These are phyloP conservation scores for Armadillidium nasatum DNA, from an alignment of 1,140 invertebrate genomes.

Conservation along the genomic window DNA sequence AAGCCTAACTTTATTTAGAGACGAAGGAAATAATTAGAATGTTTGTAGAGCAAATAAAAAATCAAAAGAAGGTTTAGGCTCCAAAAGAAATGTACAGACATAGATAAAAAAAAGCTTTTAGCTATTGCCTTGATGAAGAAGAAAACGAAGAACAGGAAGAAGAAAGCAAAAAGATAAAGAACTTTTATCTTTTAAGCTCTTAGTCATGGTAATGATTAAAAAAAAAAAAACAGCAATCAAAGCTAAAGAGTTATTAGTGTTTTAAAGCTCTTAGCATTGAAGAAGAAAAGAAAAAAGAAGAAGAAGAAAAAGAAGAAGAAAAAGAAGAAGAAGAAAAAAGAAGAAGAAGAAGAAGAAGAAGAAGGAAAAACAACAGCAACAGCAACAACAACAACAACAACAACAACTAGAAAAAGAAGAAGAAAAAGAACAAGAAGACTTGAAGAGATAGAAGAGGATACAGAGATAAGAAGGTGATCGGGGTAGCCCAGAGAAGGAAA, in stretches of 20 bases:
- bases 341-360: neutral
- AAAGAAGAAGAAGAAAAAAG: neutral
- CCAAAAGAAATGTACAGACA: too few relatives aligned
- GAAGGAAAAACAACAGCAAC: neutral
- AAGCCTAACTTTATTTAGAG: too few relatives aligned
- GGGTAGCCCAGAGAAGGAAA: too few relatives aligned
- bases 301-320: neutral
- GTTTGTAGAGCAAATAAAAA: too few relatives aligned
- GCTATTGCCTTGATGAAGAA: too few relatives aligned
- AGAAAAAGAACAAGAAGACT: neutral
- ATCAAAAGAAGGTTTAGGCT: too few relatives aligned
- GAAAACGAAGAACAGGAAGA: too few relatives aligned
- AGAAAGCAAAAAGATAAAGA: neutral
- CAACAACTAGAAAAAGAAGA: neutral
- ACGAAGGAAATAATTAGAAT: too few relatives aligned
- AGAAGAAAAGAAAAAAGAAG: neutral
- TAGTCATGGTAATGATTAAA: neutral
- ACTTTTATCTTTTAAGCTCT: neutral
- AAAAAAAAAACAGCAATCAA: neutral
- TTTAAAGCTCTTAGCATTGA: neutral
- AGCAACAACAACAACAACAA: neutral
- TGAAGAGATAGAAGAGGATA: neutral
- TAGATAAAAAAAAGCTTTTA: too few relatives aligned
- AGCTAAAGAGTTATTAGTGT: neutral
- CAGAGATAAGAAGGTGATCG: too few relatives aligned